Evolutionary conservation across 2,113 vertebrate species (phyloP).

Genomic region (Perca fluviatilis): DNA sequence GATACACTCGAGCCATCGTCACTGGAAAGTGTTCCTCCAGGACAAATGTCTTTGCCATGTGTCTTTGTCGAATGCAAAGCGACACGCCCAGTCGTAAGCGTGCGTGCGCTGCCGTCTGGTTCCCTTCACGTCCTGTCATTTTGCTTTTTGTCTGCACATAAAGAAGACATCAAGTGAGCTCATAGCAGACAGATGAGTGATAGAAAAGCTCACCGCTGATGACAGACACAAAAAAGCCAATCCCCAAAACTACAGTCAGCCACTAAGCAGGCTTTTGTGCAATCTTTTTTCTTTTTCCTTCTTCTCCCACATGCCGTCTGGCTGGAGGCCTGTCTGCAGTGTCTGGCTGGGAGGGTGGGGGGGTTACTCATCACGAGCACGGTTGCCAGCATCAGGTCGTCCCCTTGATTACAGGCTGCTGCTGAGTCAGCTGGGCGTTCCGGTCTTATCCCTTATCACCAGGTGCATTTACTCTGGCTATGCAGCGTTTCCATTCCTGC

Average conservation of each 20-base stretch:
- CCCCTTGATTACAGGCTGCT: conserved; percentile 61
- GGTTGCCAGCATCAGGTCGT: conserved; percentile 55
- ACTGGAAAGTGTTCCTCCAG: conserved; percentile 11
- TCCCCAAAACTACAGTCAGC: conserved; percentile 54
- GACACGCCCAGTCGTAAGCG: conserved; percentile 52
- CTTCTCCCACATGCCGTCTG: conserved; percentile 36
- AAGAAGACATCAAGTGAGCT: conserved; percentile 78
- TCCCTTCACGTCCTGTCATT: conserved; percentile 60
- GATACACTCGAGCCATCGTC: conserved; percentile 2
- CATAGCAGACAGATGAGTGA: conserved; percentile 73
- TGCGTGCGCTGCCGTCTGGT: conserved; percentile 37
- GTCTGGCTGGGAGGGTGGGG: conserved; percentile 57
- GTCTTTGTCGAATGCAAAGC: conserved; percentile 6
- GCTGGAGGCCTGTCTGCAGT: conserved; percentile 56
- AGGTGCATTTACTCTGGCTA: conserved; percentile 47
- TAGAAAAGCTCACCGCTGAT: conserved; percentile 67
- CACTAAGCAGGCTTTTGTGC: conserved; percentile 68
- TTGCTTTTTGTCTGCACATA: conserved; percentile 59
- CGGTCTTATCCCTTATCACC: conserved; percentile 55
- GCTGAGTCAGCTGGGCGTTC: conserved; percentile 57
- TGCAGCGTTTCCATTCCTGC: conserved; percentile 9
- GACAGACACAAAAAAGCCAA: conserved; percentile 70
- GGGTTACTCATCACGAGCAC: conserved; percentile 71
- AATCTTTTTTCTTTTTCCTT: conserved; percentile 46
- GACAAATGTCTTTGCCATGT: conserved; percentile 18